Conservation (phyloP, 30 jellyfish, hydroid and myxozoan species). For the Turritopsis dohrnii region DNA sequence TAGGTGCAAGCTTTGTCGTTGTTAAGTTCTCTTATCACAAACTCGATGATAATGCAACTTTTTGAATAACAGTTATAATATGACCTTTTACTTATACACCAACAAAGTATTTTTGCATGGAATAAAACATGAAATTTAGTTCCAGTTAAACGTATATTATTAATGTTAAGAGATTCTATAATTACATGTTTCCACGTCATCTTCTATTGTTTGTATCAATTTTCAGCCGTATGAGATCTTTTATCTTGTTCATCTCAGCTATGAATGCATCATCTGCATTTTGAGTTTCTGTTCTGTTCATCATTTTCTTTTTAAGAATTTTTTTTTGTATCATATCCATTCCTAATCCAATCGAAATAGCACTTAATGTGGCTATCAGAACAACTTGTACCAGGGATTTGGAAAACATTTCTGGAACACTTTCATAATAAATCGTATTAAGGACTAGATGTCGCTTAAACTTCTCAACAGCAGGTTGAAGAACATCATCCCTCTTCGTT, state of each 20-base stretch:
- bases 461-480: background rate
- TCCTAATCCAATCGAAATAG: background rate
- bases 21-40: no score
- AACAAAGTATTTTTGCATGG: no score
- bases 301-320: no score
- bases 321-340: background rate
- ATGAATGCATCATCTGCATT: background rate
- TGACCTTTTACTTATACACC: no score
- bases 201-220: background rate
- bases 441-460: background rate
- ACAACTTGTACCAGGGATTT: background rate
- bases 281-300: background rate
- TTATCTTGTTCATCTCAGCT: background rate
- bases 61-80: no score
- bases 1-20: slow-evolving; percentile 4
- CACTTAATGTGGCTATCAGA: background rate
- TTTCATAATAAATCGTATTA: background rate
- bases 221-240: background rate
- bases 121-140: no score
- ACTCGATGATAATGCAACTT: no score
- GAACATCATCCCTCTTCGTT: background rate
- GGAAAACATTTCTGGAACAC: background rate
- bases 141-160: no score
- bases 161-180: no score
- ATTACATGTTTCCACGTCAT: no score